Base-by-base conservation (phyloP, 92 coral and sea anemone genomes). In the Zoanthus sociatus region DNA sequence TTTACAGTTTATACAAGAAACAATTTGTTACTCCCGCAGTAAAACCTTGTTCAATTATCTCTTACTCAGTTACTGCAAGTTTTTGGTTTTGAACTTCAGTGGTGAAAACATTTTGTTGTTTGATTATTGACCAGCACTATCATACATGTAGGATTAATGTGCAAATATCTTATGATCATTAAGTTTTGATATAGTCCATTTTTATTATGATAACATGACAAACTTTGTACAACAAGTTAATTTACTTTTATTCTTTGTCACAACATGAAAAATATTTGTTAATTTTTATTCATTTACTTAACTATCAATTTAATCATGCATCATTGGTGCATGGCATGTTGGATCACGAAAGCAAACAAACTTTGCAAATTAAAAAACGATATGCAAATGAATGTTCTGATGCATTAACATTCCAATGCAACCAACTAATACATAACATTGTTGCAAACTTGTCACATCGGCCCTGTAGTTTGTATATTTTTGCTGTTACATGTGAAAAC, bases 351-450 rank as follows among this genome's bases (percentile, higher is more conserved):
- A 6, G 17, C 47, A 81, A 66, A 81, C 75, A 44, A 67, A 66
- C 61, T 78, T 73, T 17, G 21, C 7, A 12, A 17, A 18, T 13
- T 51, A 11, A 4, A 32, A 30, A 77, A 51, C 53, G 54, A 54
- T 46, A 81, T 81, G 85, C 76, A 81, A 81, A 81, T 81, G 26
- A 81, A 81, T 81, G 26, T 64, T 8, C 3, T 64, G 44, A 33
- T 30, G 31, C 37, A 6, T 26, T 30, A 5, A 46, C 74, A 81
- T 64, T 48, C 85, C 45, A 44, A 44, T 16, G 85, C 56, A 26
- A 32, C 71, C 48, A 51, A 21, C 11, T 32, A 21, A 3, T 32
- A 78, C 70, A 78, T 6, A 69, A 5, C 26, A 73, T 16, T 30
- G n/a, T 20, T 2, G 8, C 6, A 18, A 6, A n/a, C 14, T 8